Conservation (phyloP, 2,888 invertebrate genomes). For the Spisula solida region DNA sequence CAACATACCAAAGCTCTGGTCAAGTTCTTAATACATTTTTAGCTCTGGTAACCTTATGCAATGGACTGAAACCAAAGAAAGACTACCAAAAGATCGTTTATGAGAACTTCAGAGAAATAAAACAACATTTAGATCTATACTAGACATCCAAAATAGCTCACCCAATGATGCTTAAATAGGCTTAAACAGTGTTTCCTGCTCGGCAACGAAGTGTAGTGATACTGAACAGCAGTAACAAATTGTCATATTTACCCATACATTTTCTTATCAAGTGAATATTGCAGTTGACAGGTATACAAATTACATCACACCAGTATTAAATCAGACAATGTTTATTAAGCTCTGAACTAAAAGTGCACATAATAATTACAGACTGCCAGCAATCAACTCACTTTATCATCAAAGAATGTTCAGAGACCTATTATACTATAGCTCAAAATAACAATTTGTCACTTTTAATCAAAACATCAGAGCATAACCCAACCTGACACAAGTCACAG, state of each 20-base stretch:
- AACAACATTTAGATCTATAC: no score
- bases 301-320: background rate
- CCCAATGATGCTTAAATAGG: no score
- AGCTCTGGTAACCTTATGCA: no score
- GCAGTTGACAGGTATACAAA: background rate
- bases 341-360: background rate
- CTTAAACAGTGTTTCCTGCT: background rate
- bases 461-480: no score
- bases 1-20: no score
- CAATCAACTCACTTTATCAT: background rate
- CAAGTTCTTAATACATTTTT: no score
- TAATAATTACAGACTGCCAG: constrained; percentile 14
- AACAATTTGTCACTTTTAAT: background rate
- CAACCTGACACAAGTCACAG: no score
- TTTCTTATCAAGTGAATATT: background rate
- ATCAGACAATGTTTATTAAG: background rate
- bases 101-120: no score
- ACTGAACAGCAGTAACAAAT: background rate
- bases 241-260: background rate
- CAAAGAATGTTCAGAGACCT: background rate
- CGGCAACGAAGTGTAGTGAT: background rate
- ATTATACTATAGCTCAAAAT: background rate
- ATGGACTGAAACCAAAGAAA: no score
- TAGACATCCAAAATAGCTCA: no score
- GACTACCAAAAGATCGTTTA: no score